Base-by-base conservation (phyloP, 2,113 vertebrate species). In the Catagonus wagneri region DNA sequence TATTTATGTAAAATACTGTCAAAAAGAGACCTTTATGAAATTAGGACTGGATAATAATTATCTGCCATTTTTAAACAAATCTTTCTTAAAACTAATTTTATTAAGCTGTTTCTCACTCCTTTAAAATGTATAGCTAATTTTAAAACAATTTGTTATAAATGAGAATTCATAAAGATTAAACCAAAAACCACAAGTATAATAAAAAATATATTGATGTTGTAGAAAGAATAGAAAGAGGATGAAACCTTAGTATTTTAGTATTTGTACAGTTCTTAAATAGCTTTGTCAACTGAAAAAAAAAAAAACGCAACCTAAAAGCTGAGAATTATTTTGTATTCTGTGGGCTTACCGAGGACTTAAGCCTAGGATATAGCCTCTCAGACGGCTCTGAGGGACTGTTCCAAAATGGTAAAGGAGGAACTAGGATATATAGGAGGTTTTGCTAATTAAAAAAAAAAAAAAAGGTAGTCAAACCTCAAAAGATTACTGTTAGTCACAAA, bases 111-210 rank as follows among this genome's bases (percentile, higher is more conserved):
- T 32, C 19, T 96, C 66, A 54, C n/a, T 88, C 78, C 80, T 83
- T 94, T 80, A 16, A 89, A 97, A 96, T 80, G 90, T 90, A 34
- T 25, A 95, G 17, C 56, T 76, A 96, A 56, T 27, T 80, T 87
- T 90, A 68, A 86, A 84, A 84, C 7, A 83, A 71, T 23, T 58
- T 79, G 4, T 89, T 83, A 66, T 19, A 83, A 63, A 76, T 79
- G 66, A 74, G 5, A 7, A 68, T 86, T 61, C 6, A n/a, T 23
- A 86, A 79, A 9, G 50, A 74, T 54, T 68, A 61, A 9, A 39
- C 25, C 32, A 84, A 94, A 79, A 80, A 80, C 9, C n/a, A 60
- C 3, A 95, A 83, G 3, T 39, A 86, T 20, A 32, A n/a, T 65
- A 50, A 90, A 93, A 80, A 69, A 29, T 92, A 83, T 8, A 39